Conservation (phyloP, 2,113 vertebrate species). For the Irena cyanogastra region DNA sequence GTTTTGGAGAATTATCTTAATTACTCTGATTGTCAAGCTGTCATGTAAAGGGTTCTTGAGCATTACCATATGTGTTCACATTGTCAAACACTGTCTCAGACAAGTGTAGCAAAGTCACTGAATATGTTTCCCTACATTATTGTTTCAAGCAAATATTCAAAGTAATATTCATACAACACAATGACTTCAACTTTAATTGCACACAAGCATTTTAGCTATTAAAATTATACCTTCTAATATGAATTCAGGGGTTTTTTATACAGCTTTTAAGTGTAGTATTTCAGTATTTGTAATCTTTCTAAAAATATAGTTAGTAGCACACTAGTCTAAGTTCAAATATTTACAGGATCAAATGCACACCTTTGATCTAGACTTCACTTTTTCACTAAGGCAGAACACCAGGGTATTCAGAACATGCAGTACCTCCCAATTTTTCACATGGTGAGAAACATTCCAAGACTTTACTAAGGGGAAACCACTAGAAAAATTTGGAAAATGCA, state of each 20-base stretch:
- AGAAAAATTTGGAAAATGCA: neutral
- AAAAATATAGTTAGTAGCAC: neutral
- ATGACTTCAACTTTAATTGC: neutral
- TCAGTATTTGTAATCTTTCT: neutral
- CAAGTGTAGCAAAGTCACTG: neutral
- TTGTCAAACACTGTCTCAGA: neutral
- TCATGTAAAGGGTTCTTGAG: neutral
- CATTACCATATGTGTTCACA: neutral
- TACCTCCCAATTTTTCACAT: neutral
- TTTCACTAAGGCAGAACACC: neutral
- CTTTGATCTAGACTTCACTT: neutral
- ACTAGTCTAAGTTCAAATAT: neutral
- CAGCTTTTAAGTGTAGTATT: neutral
- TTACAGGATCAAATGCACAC: neutral
- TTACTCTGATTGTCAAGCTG: neutral
- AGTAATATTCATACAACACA: neutral
- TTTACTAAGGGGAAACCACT: neutral
- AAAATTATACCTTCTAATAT: neutral
- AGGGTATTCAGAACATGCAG: neutral
- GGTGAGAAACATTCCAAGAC: neutral
- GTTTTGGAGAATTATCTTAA: neutral
- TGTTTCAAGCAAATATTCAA: neutral
- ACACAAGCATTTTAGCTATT: neutral
- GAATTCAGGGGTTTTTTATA: accelerated
- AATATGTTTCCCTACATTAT: neutral